phyloP scores from a whole-genome alignment of 2,797 vertebrate species.

The Danio tinwini region DNA sequence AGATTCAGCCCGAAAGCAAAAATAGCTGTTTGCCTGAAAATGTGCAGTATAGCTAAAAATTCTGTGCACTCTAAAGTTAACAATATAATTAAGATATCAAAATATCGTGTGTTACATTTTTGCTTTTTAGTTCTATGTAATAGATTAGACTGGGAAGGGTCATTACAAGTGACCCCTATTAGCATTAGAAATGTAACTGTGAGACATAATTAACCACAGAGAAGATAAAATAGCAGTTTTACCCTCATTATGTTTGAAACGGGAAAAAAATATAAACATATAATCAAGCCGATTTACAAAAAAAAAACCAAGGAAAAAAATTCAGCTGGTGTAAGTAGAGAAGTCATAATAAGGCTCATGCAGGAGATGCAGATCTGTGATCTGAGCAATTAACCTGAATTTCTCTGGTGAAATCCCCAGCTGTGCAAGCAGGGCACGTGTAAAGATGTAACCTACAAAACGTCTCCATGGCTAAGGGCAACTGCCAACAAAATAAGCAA shows the following conservation, averaged over 20 bases:
- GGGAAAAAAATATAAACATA: constrained; percentile 7
- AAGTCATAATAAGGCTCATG: constrained; percentile 64
- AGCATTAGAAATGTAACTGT: constrained; percentile 15
- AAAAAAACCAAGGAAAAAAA: not conserved
- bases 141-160: constrained; percentile 13
- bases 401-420: constrained; percentile 71
- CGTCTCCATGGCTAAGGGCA: constrained; percentile 77
- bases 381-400: constrained; percentile 80
- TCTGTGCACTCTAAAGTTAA: too few relatives aligned
- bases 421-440: constrained; percentile 66
- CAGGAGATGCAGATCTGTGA: constrained; percentile 69
- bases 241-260: not conserved
- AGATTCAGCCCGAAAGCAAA: too few relatives aligned
- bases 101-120: too few relatives aligned
- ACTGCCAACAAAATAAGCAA: constrained; percentile 80
- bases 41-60: too few relatives aligned
- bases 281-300: constrained; percentile 10
- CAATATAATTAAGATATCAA: too few relatives aligned
- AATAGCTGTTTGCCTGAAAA: too few relatives aligned
- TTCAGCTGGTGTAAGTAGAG: constrained; percentile 59
- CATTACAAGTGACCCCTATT: constrained; percentile 14
- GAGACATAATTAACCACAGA: constrained; percentile 19
- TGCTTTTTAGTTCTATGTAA: not conserved
- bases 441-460: constrained; percentile 71
- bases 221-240: constrained; percentile 11